These are phyloP conservation scores for Neuroscelio doddi DNA, from an alignment of 2,888 invertebrate genomes.

Conservation along the genomic window DNA sequence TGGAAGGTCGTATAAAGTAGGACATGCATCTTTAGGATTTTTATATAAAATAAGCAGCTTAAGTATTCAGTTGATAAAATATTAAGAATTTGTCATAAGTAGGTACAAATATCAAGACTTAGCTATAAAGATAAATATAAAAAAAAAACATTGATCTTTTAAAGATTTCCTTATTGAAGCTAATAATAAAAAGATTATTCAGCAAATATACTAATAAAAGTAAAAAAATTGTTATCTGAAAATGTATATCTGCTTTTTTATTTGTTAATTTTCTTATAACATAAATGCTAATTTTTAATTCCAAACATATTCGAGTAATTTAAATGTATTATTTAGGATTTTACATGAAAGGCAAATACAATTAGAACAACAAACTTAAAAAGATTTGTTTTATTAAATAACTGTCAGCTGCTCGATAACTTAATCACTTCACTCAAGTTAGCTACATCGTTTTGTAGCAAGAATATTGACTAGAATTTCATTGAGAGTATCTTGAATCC, in stretches of 20 bases:
- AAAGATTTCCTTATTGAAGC: too few relatives aligned
- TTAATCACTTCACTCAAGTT: neutral
- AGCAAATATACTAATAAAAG: too few relatives aligned
- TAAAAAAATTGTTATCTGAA: too few relatives aligned
- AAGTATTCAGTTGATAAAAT: neutral
- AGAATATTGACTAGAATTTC: conserved; percentile 20
- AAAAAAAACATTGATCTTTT: too few relatives aligned
- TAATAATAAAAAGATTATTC: too few relatives aligned
- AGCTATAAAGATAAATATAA: too few relatives aligned
- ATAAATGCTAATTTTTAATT: too few relatives aligned
- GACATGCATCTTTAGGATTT: neutral
- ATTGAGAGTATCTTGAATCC: conserved; percentile 11
- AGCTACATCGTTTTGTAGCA: conserved; percentile 9
- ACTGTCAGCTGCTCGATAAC: neutral
- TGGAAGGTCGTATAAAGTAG: neutral
- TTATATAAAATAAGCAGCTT: conserved; percentile 3
- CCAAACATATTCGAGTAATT: too few relatives aligned
- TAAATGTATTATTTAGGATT: neutral
- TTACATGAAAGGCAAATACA: neutral
- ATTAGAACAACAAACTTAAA: neutral
- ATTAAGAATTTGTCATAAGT: neutral
- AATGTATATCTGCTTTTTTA: too few relatives aligned
- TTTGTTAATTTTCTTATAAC: too few relatives aligned
- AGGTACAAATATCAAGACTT: too few relatives aligned
- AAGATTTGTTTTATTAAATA: conserved; percentile 6